These are phyloP conservation scores for Phylloscopus collybita DNA, from an alignment of 2,797 vertebrate genomes.

Conservation along the genomic window DNA sequence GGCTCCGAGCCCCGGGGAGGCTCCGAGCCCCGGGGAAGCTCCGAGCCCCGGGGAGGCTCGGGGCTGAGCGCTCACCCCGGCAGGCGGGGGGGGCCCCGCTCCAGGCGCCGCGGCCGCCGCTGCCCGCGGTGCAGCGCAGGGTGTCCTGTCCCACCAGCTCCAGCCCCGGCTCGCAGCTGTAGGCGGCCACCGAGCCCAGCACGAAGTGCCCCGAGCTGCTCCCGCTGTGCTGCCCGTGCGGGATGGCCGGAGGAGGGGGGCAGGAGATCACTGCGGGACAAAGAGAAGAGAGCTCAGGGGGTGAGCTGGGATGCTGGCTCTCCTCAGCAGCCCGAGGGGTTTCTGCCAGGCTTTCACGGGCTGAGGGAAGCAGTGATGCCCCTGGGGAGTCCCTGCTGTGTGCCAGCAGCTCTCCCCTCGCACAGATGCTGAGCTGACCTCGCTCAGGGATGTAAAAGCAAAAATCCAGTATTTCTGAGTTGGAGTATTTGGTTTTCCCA, in stretches of 20 bases:
- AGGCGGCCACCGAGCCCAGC: background rate
- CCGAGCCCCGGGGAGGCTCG: no score
- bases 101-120: background rate
- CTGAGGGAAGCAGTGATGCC: background rate
- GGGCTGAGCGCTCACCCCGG: background rate
- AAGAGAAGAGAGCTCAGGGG: background rate
- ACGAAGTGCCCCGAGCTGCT: background rate
- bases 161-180: background rate
- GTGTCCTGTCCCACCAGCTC: background rate
- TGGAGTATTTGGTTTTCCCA: background rate
- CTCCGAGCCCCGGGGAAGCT: no score
- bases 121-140: background rate
- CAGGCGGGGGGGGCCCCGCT: background rate
- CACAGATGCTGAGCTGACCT: background rate
- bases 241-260: background rate
- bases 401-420: background rate
- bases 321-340: background rate
- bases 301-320: background rate
- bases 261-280: background rate
- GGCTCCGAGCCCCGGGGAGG: no score
- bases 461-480: rapidly evolving
- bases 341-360: rapidly evolving
- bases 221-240: background rate
- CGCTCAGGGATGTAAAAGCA: background rate
- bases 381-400: no score